Conservation (phyloP, 2,888 invertebrate genomes). For the Aphodius sticticus region DNA sequence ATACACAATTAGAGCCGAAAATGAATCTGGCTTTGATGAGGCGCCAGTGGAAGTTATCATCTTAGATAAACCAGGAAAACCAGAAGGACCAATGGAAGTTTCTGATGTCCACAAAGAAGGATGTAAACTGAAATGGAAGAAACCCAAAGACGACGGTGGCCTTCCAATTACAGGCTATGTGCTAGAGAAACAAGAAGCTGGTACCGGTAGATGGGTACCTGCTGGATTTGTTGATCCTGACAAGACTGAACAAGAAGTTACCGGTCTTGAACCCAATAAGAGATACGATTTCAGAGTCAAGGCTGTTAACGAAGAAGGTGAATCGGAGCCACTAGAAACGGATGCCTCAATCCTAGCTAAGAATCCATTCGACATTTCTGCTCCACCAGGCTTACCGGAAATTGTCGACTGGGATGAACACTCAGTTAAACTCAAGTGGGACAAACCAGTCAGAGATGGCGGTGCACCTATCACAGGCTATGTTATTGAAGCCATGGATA, state of each 20-base stretch:
- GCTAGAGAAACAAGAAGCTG: conserved; percentile 93
- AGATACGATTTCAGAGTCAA: conserved; percentile 98
- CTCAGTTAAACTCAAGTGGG: conserved; percentile 90
- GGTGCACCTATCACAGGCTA: conserved; percentile 95
- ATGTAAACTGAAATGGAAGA: conserved; percentile 92
- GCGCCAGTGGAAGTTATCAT: conserved; percentile 92
- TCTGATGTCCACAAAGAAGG: conserved; percentile 92
- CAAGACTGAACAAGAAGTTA: conserved; percentile 82
- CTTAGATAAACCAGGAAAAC: conserved; percentile 83
- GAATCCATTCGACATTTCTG: conserved; percentile 94
- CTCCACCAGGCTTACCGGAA: conserved; percentile 89
- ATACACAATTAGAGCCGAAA: conserved; percentile 91
- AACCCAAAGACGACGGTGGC: conserved; percentile 96
- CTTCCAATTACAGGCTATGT: conserved; percentile 89
- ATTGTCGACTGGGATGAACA: conserved; percentile 92
- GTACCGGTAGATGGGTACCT: conserved; percentile 88
- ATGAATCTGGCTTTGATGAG: conserved; percentile 92
- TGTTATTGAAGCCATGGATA: conserved; percentile 91
- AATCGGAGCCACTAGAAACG: conserved; percentile 93
- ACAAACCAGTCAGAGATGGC: conserved; percentile 87
- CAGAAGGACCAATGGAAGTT: conserved; percentile 92
- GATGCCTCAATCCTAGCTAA: conserved; percentile 91
- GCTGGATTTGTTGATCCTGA: conserved; percentile 85
- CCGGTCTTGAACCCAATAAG: conserved; percentile 92
- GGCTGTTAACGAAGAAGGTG: conserved; percentile 96